Conservation (phyloP, 2,888 invertebrate species). For the Phortica okadai region DNA sequence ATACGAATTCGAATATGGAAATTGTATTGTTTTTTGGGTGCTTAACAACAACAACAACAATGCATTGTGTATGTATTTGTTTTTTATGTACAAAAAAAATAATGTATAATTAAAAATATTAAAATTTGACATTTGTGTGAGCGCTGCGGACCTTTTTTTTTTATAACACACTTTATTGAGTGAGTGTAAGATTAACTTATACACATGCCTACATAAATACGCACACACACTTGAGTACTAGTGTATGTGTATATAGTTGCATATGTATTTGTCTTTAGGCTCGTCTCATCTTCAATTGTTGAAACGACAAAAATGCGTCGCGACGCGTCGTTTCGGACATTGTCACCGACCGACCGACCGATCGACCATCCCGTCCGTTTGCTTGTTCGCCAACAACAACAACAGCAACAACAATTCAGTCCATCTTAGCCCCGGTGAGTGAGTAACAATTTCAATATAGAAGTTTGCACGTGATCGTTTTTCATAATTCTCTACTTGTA, state of each 20-base stretch:
- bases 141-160: neutral
- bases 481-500: constrained; percentile 54
- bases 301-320: no score
- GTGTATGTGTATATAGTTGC: constrained; percentile 27
- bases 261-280: constrained; percentile 2
- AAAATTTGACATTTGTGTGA: constrained; percentile 42
- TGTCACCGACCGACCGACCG: neutral
- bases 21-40: constrained; percentile 49
- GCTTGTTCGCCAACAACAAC: no score
- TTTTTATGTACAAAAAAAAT: neutral
- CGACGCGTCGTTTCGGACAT: constrained; percentile 1
- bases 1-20: constrained; percentile 43
- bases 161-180: constrained; percentile 23
- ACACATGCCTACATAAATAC: constrained; percentile 25
- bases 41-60: constrained; percentile 36
- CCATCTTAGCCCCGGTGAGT: neutral
- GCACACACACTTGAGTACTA: constrained; percentile 14
- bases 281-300: neutral
- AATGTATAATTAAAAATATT: constrained; percentile 61
- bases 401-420: no score
- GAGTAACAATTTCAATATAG: constrained; percentile 30
- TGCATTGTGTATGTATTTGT: neutral
- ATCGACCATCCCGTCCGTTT: no score
- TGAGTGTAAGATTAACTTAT: constrained; percentile 9
- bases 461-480: constrained; percentile 62